These are phyloP conservation scores for Rhea americana DNA, from an alignment of 2,113 vertebrate genomes.

Conservation along the genomic window DNA sequence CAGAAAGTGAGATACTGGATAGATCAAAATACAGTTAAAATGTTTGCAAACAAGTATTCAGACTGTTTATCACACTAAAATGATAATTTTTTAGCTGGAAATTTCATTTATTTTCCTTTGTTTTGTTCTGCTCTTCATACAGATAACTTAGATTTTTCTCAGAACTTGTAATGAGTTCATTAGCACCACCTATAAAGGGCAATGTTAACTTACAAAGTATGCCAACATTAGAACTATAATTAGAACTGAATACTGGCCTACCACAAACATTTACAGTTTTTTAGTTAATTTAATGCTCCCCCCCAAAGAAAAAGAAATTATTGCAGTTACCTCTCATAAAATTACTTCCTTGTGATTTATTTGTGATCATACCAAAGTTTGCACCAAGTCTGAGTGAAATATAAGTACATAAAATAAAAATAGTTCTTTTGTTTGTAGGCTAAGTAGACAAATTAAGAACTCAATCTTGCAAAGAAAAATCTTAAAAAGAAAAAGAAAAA, in stretches of 20 bases:
- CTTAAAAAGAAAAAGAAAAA: too few relatives aligned
- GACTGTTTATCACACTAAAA: neutral
- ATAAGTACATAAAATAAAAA: neutral
- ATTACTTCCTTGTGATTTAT: neutral
- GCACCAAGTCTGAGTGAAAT: neutral
- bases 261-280: neutral
- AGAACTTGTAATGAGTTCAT: neutral
- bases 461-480: neutral
- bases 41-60: neutral
- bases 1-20: rapidly evolving
- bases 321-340: neutral
- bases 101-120: neutral
- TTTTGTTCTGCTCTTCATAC: neutral
- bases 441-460: neutral
- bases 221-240: neutral
- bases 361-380: too few relatives aligned
- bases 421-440: neutral
- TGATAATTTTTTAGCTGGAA: neutral
- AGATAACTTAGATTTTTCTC: neutral
- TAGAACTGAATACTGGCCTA: neutral
- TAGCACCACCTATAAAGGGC: neutral
- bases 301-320: neutral
- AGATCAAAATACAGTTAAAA: neutral
- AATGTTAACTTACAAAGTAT: neutral
- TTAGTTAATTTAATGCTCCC: neutral